Evolutionary conservation across 2,888 invertebrate species (phyloP), one percentile per base, ranked within the genome.

Genomic region (Pharmacophagus antenor): DNA sequence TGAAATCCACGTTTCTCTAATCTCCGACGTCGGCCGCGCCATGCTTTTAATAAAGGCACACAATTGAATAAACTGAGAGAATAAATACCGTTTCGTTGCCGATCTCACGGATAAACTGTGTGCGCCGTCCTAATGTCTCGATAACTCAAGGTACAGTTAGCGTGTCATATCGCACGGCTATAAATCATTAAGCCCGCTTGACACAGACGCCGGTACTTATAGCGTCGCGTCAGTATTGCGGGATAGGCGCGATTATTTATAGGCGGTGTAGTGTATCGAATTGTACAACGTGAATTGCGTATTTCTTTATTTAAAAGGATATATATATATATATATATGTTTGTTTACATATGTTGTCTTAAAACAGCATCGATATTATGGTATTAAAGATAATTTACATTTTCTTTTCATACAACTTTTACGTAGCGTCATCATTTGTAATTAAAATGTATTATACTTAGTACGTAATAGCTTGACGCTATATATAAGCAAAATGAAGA

Each of bases 91-190:
- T 61, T 46, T 51, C 51, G 44, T 56, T 56, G 61, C 51, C 23
- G 56, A 56, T 56, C 56, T 22, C 48, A 37, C 25, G 48, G 41
- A 56, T 61, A 61, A 51, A 56, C 21, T 51, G 37, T 52, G 51
- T 56, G 47, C 61, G 15, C 10, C 20, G 41, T 22, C 21, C 22
- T 23, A 52, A 37, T 20, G 48, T 53, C 47, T 17, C 60, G 60
- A 61, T 61, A 61, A 56, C 51, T 61, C 47, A 31, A 46, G 41
- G 47, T 56, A 61, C 61, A 61, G 61, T 61, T 61, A 60, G 55
- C 55, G 20, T 51, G 56, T 61, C 61, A 61, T 61, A 61, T 61
- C 56, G 56, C 61, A 56, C 56, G 21, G 27, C 51, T 23, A 47
- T 61, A 56, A 51, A 56, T 61, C 56, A 61, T 25, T n/a, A 22